Evolutionary conservation across 30 jellyfish, hydroid and myxozoan genomes (phyloP), one percentile per base, ranked within the genome.

Genomic region (Mastigias papua): DNA sequence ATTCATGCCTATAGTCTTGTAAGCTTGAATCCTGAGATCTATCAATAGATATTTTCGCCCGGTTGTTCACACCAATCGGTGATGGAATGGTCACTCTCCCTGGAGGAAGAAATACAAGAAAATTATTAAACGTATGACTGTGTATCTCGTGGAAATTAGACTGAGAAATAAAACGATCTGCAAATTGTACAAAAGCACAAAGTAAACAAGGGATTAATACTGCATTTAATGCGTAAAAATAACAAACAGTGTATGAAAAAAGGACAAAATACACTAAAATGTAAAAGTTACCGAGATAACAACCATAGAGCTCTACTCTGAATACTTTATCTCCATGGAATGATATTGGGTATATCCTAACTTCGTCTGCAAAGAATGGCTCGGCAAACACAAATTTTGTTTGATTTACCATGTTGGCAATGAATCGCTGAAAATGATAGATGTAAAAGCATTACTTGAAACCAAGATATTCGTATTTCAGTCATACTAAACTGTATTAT

Each of bases 301-400:
- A 81, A 34, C 91, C 91, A 50, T 81, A 81, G 23, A 81, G 77
- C 54, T 81, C 91, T 11, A 69, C 65, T 34, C 91, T 66, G 61
- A 81, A 81, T 1, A 81, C 91, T 67, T 68, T 81, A 50, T 66
- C 81, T 11, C 84, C 91, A 32, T 81, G 57, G 37, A 81, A 81
- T 5, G 72, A 26, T 21, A 81, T 81, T 35, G 91, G 91, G 35
- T 81, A 81, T 20, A 81, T 49, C 25, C 91, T 42, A 4, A 81
- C 63, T 81, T 81, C 91, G 31, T 81, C 91, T 0, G 91, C 91
- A 48, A 63, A 81, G 31, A 81, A 68, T 8, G 91, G 91, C 31
- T 81, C 22, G 1, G 65, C 49, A 46, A 81, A 81, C 22, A 9
- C 69, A 80, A 81, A 81, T n/a, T 81, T 81, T 26, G 84, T 65